Conservation (phyloP, 1,140 invertebrate species). For the Hestina assimilis region DNA sequence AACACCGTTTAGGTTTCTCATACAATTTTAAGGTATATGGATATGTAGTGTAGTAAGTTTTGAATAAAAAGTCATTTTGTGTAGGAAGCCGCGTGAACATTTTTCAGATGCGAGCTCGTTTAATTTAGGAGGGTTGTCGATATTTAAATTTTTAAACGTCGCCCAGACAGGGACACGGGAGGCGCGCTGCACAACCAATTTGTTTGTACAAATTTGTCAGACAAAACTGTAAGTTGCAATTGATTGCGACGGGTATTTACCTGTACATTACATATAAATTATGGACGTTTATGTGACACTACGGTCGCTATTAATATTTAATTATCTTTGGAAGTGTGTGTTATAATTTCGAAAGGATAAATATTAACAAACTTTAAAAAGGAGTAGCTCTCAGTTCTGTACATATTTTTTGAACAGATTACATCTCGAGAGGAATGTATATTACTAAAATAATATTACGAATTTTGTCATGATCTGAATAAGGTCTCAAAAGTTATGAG, state of each 20-base stretch:
- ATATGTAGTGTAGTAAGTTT: neutral
- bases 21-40: too few species aligned
- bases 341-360: too few species aligned
- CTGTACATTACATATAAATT: conserved; percentile 8
- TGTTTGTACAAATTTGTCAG: conserved; percentile 62
- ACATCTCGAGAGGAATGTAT: too few species aligned
- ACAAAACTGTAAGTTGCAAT: conserved; percentile 43
- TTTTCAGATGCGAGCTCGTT: conserved; percentile 51
- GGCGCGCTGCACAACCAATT: conserved; percentile 47
- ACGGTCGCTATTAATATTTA: neutral
- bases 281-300: neutral
- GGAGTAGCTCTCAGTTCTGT: too few species aligned
- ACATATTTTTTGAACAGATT: too few species aligned
- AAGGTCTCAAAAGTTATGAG: too few species aligned
- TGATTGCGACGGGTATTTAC: conserved; percentile 31
- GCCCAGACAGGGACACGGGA: conserved; percentile 47
- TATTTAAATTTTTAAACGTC: conserved; percentile 72
- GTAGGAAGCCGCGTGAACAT: conserved; percentile 30
- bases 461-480: too few species aligned
- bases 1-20: too few species aligned
- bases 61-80: conserved; percentile 9
- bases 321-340: neutral
- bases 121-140: conserved; percentile 64
- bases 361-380: too few species aligned
- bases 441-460: too few species aligned